Evolutionary conservation across 1,140 invertebrate species (phyloP).

Genomic region (Chelonus insularis): DNA sequence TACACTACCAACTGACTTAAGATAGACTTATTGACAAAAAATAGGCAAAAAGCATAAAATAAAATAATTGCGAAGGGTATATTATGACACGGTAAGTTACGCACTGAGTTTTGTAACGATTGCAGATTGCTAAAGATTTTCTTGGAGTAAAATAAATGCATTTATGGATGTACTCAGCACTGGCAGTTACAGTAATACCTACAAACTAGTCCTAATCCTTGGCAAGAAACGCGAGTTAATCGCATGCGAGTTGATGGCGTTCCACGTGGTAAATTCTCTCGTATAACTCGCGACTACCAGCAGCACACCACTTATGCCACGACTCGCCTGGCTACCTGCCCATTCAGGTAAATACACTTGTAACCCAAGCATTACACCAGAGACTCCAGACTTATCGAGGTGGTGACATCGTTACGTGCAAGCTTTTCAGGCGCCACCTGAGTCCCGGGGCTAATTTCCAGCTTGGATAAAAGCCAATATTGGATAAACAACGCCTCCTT

Average conservation of each 20-base stretch:
- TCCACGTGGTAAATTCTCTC: slow-evolving; percentile 15
- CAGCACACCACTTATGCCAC: slow-evolving; percentile 17
- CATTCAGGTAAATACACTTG: slow-evolving; percentile 10
- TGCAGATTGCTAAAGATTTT: not conserved
- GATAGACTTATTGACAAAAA: not conserved
- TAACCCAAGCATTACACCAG: slow-evolving; percentile 11
- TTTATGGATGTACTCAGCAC: slow-evolving; percentile 6
- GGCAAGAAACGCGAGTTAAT: slow-evolving; percentile 7
- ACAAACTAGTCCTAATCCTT: slow-evolving; percentile 1
- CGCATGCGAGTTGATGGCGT: slow-evolving; percentile 13
- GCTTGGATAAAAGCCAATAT: not conserved
- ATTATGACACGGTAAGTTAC: slow-evolving; percentile 13
- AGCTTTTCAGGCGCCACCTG: slow-evolving; percentile 1
- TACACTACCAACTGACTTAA: not conserved
- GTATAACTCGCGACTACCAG: not conserved
- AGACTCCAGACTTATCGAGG: slow-evolving; percentile 10
- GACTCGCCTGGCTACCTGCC: slow-evolving; percentile 1
- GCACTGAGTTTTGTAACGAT: slow-evolving; percentile 6
- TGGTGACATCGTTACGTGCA: slow-evolving; percentile 18
- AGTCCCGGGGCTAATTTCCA: not conserved
- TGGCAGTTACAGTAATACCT: slow-evolving; percentile 1
- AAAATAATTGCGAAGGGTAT: not conserved
- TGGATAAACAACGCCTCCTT: not conserved
- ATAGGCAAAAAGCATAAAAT: not conserved
- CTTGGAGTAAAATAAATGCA: slow-evolving; percentile 9